These are phyloP conservation scores for Saccostrea glomerata DNA, from an alignment of 1,140 invertebrate species.

Conservation along the genomic window DNA sequence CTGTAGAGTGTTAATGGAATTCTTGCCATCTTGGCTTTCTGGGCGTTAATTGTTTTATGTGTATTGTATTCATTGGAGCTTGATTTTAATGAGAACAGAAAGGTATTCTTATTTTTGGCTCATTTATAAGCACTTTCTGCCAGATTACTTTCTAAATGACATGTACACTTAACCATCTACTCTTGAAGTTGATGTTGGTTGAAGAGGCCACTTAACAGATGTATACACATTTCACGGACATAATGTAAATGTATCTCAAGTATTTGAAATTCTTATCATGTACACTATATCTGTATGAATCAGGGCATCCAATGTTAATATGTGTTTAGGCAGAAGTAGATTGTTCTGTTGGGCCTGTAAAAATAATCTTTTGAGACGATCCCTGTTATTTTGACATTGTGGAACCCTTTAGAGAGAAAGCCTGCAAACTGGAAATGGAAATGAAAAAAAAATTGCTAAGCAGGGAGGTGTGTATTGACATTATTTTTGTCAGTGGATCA, in stretches of 20 bases:
- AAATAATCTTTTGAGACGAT: background rate
- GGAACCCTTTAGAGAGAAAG: background rate
- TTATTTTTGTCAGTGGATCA: conserved; percentile 24
- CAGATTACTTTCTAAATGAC: background rate
- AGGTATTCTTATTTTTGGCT: too few species aligned
- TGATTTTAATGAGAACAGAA: too few species aligned
- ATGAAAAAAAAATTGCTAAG: background rate
- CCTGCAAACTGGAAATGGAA: background rate
- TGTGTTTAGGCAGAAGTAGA: background rate
- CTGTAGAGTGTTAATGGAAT: too few species aligned
- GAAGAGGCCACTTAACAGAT: background rate
- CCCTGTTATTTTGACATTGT: conserved; percentile 4
- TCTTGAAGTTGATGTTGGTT: background rate
- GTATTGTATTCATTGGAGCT: too few species aligned
- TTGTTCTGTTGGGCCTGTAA: background rate
- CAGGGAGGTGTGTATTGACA: conserved; percentile 33
- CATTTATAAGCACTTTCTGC: too few species aligned
- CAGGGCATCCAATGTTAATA: background rate
- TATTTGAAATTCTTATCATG: conserved; percentile 11
- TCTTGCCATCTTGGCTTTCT: too few species aligned
- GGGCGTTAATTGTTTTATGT: too few species aligned
- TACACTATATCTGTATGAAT: background rate
- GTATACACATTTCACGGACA: background rate
- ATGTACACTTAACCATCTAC: background rate
- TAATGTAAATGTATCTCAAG: background rate